Base-by-base conservation (phyloP, 2,113 vertebrate genomes). In the Sarotherodon lohbergeri region DNA sequence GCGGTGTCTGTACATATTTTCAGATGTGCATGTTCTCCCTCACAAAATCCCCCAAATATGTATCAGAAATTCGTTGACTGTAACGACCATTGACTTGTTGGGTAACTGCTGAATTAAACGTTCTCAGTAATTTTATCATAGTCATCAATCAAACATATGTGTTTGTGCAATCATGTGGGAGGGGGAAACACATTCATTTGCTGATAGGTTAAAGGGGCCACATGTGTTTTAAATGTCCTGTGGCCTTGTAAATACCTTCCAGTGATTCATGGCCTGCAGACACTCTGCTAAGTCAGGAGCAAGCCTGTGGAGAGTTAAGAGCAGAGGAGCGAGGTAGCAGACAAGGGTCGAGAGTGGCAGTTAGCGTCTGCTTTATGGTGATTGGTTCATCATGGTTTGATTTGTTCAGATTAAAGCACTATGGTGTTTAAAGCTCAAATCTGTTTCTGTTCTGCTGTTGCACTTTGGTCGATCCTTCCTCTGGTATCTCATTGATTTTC, bases 181-280 rank as follows among this genome's bases (percentile, higher is more conserved):
- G 89, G 85, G 32, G 73, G 73, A 50, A 22, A 46, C 61, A 29
- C 27, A 22, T 36, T 90, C 19, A 85, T 86, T 83, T 86, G 41
- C 81, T 83, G 85, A 90, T 85, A 81, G 88, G 86, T 89, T 89
- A 86, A 93, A 94, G 89, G 34, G 80, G 89, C 59, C 88, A 94
- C 95, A 94, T 85, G 76, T 96, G 94, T 95, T 96, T 96, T 68
- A 94, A 94, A 94, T 85, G 93, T 95, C 92, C 89, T 85, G 84
- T 90, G 92, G 92, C 94, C 93, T 91, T 91, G 95, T 95, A 95
- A 96, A 96, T 95, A 92, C 94, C 88, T 93, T 90, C 61, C 87
- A 82, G 82, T 94, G 93, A 95, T 94, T 93, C 90, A 95, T 87
- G 86, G 87, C 93, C 88, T 89, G 92, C 94, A 94, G 93, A 87